Percentiles rank a stretch among this genome's conserved stretches.
phyloP scores from a whole-genome alignment of 2,113 vertebrate genomes.

The Rhinogobius similis region DNA sequence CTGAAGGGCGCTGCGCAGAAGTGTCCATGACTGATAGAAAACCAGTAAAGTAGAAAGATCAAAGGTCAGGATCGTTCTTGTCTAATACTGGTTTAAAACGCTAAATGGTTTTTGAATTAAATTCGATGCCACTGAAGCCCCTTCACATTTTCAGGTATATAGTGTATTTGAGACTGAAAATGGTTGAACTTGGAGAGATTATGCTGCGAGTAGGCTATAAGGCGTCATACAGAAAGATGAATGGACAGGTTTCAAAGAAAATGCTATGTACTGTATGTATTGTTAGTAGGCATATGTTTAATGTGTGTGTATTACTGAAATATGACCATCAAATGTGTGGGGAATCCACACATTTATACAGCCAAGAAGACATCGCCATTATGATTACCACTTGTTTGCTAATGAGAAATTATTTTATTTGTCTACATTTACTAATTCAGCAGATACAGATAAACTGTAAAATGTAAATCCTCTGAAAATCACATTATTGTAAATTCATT shows the following conservation, averaged over 20 bases:
- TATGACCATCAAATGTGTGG: neutral
- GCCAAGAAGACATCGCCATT: too few relatives aligned
- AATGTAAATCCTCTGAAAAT: neutral
- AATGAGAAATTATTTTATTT: neutral
- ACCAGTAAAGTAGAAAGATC: slow-evolving; percentile 29
- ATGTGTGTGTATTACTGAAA: neutral
- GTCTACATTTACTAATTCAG: neutral
- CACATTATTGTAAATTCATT: neutral
- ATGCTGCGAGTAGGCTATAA: slow-evolving; percentile 13
- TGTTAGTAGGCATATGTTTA: neutral
- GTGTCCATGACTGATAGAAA: slow-evolving; percentile 25
- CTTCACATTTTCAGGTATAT: slow-evolving; percentile 20
- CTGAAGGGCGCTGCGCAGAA: slow-evolving; percentile 14
- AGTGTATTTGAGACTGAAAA: slow-evolving; percentile 19
- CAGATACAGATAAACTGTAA: too few relatives aligned
- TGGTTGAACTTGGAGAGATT: slow-evolving; percentile 30
- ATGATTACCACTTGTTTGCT: too few relatives aligned
- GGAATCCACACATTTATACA: too few relatives aligned
- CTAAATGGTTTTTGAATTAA: slow-evolving; percentile 45
- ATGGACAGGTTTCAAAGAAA: slow-evolving; percentile 10
- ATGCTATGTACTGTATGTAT: slow-evolving; percentile 23
- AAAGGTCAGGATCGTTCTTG: slow-evolving; percentile 50
- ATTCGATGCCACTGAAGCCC: slow-evolving; percentile 29
- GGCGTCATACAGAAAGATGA: slow-evolving; percentile 21
- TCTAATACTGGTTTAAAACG: slow-evolving; percentile 31